Conservation (phyloP, 2,113 vertebrate species). For the Callospermophilus lateralis region DNA sequence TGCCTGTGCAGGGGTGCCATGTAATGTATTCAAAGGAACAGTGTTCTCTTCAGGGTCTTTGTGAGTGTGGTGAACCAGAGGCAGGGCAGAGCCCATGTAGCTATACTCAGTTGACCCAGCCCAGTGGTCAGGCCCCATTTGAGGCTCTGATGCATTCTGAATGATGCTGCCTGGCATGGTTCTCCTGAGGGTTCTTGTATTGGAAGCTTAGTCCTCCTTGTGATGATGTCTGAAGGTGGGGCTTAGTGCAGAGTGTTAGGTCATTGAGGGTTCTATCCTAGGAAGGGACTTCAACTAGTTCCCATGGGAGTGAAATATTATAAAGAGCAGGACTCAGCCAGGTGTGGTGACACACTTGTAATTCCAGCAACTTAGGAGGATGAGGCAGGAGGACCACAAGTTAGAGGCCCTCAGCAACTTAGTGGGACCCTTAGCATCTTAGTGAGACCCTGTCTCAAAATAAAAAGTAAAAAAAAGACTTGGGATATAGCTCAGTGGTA, state of each 20-base stretch:
- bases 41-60: not conserved
- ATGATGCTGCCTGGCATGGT: not conserved
- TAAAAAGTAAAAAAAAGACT: too few species aligned
- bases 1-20: not conserved
- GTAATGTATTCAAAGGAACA: not conserved
- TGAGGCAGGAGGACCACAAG: too few species aligned
- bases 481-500: too few species aligned
- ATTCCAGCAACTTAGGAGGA: too few species aligned
- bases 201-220: not conserved
- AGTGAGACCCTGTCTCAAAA: too few species aligned
- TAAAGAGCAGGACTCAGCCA: not conserved
- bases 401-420: too few species aligned
- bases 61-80: not conserved
- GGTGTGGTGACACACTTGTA: too few species aligned
- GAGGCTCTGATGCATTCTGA: not conserved
- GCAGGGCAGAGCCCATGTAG: rapidly evolving
- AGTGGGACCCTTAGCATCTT: too few species aligned
- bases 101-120: too few species aligned
- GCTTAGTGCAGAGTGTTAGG: not conserved
- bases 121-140: not conserved
- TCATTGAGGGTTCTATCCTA: not conserved
- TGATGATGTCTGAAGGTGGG: not conserved
- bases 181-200: not conserved
- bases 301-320: not conserved
- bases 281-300: not conserved